Evolutionary conservation across 2,797 vertebrate genomes (phyloP), one percentile per base, ranked within the genome.

Genomic region (Lagodon rhomboides): DNA sequence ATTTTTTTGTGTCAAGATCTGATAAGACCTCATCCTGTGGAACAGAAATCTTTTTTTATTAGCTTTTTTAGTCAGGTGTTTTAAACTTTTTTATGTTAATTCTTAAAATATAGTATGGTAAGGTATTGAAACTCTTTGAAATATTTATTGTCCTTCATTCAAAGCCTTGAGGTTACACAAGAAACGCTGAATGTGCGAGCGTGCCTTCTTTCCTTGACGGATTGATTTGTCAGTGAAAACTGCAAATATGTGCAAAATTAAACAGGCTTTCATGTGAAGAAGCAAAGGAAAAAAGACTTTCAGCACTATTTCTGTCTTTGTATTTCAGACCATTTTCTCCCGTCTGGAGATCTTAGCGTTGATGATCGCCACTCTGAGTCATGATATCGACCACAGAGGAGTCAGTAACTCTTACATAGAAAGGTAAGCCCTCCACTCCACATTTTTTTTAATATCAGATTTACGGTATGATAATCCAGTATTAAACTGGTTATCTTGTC

Each of bases 391-490:
- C 84, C 97, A 98, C 91, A 95, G 97, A 23, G 97, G 97, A 17
- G 95, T 97, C 80, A 98, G 95, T 88, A 97, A 98, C 84, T 97
- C 97, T 3, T 98, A 96, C 68, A 97, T 97, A 88, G 93, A 96
- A 86, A 94, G 96, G 97, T 97, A 78, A 76, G 51, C 30, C 17
- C 22, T 20, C 63, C 2, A 22, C 22, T 75, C 11, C 30, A n/a
- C 15, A 16, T 16, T 54, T 27, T 16, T 54, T 43, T 30, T 30
- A 30, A 7, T 6, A 34, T 7, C 25, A 5, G 0, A 15, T 49
- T 44, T 4, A 15, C 43, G 1, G 34, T 43, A 13, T 64, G 34
- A 34, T 38, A 11, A 34, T 59, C 17, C 43, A 12, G 1, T 49
- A 30, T 56, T 5, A 22, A 63, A 5, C 12, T 53, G 3, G 12